Evolutionary conservation across 2,797 vertebrate species (phyloP).

Genomic region (Trematomus bernacchii): DNA sequence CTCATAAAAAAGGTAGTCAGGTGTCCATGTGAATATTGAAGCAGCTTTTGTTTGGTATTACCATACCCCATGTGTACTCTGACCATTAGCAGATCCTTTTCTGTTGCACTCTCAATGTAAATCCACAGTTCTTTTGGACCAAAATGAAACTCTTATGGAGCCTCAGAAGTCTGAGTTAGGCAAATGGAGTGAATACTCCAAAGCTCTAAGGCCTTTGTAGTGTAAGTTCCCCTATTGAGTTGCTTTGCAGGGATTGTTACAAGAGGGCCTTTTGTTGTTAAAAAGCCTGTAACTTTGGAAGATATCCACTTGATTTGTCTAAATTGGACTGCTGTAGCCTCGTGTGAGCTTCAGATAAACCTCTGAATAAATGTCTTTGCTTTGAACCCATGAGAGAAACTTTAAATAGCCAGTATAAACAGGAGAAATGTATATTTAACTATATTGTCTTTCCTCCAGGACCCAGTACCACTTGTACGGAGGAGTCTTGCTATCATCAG

Average conservation of each 20-base stretch:
- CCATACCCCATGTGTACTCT: not conserved
- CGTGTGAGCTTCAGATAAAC: not conserved
- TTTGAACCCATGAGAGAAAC: not conserved
- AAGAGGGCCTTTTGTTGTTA: not conserved
- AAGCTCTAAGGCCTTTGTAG: not conserved
- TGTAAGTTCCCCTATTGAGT: not conserved
- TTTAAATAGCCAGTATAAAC: not conserved
- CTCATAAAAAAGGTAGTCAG: too few species aligned
- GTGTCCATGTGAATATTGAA: not conserved
- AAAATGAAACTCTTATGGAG: not conserved
- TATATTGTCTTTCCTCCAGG: constrained; percentile 72
- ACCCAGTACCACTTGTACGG: constrained; percentile 95
- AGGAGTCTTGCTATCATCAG: constrained; percentile 96
- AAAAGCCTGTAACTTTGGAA: too few species aligned
- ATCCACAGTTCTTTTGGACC: not conserved
- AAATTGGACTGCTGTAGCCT: not conserved
- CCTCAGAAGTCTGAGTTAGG: not conserved
- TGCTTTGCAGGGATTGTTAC: not conserved
- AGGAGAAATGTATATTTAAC: too few species aligned
- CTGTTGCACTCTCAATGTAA: not conserved
- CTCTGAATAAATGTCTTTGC: not conserved
- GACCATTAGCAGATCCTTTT: not conserved
- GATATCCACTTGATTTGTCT: not conserved
- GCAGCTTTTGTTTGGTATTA: not conserved
- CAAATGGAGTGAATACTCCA: not conserved